Percentiles rank a stretch among this genome's conserved stretches.
Evolutionary conservation across 2,888 invertebrate species (phyloP).

Genomic region (Corbicula japonica): DNA sequence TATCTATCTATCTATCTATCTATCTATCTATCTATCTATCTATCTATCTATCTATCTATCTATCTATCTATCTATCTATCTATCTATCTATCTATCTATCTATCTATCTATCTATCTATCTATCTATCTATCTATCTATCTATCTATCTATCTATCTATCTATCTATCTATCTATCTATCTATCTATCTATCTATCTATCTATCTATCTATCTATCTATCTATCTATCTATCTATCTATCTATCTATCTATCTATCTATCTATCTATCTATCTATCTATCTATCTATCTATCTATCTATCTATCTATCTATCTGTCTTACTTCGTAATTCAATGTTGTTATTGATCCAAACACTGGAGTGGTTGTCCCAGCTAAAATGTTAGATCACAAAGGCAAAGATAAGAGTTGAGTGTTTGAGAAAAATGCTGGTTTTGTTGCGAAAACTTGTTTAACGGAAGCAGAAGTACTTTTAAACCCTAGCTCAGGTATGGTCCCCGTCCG

Average conservation of each 20-base stretch:
- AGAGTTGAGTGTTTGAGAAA: too few relatives aligned
- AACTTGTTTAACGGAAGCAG: too few relatives aligned
- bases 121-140: constrained; percentile 6
- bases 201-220: neutral
- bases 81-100: constrained; percentile 9
- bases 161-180: neutral
- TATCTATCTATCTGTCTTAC: constrained; percentile 8
- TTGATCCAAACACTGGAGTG: too few relatives aligned
- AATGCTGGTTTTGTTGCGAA: too few relatives aligned
- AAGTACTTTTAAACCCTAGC: too few relatives aligned
- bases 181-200: neutral
- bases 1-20: constrained; percentile 9
- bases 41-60: constrained; percentile 9
- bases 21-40: constrained; percentile 9
- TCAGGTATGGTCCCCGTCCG: too few relatives aligned
- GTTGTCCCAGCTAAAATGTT: too few relatives aligned
- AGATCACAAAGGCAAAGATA: too few relatives aligned
- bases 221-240: neutral
- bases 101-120: constrained; percentile 8
- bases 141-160: constrained; percentile 6
- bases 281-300: constrained; percentile 17
- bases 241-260: constrained; percentile 7
- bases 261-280: constrained; percentile 17
- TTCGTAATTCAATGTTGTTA: neutral
- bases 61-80: constrained; percentile 9